Percentiles rank a stretch among this genome's conserved stretches.
Evolutionary conservation across 2,888 invertebrate species (phyloP).

Genomic region (Meteorus cinctellus): DNA sequence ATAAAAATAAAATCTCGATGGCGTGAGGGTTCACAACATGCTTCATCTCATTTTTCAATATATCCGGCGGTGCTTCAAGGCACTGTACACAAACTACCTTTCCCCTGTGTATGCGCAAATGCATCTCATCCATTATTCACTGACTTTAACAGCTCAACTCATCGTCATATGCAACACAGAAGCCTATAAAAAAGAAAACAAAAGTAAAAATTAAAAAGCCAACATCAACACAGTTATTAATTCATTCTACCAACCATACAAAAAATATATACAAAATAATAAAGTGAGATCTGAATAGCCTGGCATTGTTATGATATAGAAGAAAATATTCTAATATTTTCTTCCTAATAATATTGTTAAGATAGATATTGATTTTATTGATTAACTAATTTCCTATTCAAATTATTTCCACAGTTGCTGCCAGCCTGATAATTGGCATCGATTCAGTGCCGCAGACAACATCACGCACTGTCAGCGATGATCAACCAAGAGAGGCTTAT

Average conservation of each 20-base stretch:
- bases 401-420: constrained; percentile 57
- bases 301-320: too few species aligned
- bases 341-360: not conserved
- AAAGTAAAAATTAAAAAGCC: not conserved
- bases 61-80: not conserved
- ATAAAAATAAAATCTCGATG: not conserved
- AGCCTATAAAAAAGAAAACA: not conserved
- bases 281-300: not conserved
- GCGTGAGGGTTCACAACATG: not conserved
- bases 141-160: constrained; percentile 17
- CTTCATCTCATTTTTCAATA: not conserved
- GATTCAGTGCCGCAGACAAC: constrained; percentile 55
- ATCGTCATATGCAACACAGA: not conserved
- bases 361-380: not conserved
- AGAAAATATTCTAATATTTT: not conserved
- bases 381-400: constrained; percentile 3
- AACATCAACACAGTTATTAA: constrained; percentile 1
- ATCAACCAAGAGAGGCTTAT: constrained; percentile 83
- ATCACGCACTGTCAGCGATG: constrained; percentile 53
- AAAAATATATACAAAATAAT: not conserved
- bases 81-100: not conserved
- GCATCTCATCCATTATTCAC: constrained; percentile 62
- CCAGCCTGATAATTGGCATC: constrained; percentile 57
- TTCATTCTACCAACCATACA: not conserved
- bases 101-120: constrained; percentile 46